These are phyloP conservation scores for Schizopygopsis pylzovi DNA, from an alignment of 2,797 vertebrate genomes.

Conservation along the genomic window DNA sequence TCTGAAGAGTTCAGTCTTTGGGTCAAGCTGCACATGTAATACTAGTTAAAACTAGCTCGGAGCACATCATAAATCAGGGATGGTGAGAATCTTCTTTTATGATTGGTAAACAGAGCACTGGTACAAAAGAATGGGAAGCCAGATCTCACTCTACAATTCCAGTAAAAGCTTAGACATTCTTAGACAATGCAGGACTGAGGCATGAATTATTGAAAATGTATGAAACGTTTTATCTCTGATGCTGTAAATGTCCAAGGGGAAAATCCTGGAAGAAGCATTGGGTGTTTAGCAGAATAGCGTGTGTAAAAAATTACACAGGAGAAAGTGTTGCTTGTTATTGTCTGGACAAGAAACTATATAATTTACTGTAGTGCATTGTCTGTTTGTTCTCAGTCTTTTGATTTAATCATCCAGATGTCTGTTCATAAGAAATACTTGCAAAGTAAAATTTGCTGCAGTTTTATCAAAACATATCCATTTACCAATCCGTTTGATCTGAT, in stretches of 20 bases:
- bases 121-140: conserved; percentile 24
- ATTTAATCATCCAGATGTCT: conserved; percentile 54
- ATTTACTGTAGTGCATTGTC: conserved; percentile 34
- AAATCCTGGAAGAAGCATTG: conserved; percentile 4
- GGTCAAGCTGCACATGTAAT: conserved; percentile 31
- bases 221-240: conserved; percentile 27
- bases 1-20: neutral
- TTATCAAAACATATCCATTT: conserved; percentile 34
- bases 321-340: conserved; percentile 47
- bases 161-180: conserved; percentile 9
- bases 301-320: conserved; percentile 9
- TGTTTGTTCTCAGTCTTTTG: conserved; percentile 39
- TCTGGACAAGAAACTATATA: conserved; percentile 32
- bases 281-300: conserved; percentile 15
- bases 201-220: conserved; percentile 33
- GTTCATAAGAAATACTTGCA: conserved; percentile 47
- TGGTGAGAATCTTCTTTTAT: conserved; percentile 42
- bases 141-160: conserved; percentile 32
- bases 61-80: conserved; percentile 34
- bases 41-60: conserved; percentile 35
- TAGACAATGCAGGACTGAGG: conserved; percentile 2
- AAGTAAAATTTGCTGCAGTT: conserved; percentile 27
- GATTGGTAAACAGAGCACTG: conserved; percentile 35
- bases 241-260: conserved; percentile 23
- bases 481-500: conserved; percentile 32